Conservation (phyloP, 2,888 invertebrate species). For the Brachyopa scutellaris region DNA sequence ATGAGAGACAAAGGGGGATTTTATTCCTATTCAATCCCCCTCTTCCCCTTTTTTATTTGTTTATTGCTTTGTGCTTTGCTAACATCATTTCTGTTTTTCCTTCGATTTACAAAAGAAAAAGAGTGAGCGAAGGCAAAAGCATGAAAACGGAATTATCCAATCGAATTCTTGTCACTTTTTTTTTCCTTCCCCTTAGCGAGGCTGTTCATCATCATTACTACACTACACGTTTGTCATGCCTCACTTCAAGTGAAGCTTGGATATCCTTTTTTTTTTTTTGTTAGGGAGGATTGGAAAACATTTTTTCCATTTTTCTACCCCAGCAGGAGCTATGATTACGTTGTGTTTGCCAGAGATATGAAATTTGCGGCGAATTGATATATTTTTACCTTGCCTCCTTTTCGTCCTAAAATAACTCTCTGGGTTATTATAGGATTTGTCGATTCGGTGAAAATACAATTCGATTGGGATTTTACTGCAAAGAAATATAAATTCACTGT, state of each 20-base stretch:
- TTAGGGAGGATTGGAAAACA: background rate
- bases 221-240: no score
- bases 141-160: conserved; percentile 40
- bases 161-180: conserved; percentile 35
- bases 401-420: background rate
- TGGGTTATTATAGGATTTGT: conserved; percentile 57
- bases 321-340: no score
- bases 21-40: background rate
- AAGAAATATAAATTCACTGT: no score
- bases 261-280: conserved; percentile 9
- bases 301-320: background rate
- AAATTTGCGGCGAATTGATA: conserved; percentile 33
- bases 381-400: conserved; percentile 5
- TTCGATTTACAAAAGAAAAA: background rate
- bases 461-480: conserved; percentile 9
- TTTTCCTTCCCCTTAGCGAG: background rate
- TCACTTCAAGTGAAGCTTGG: no score
- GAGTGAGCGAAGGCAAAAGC: conserved; percentile 1
- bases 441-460: conserved; percentile 40
- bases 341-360: background rate
- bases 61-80: background rate
- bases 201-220: no score
- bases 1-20: conserved; percentile 22
- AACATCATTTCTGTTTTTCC: conserved; percentile 1
- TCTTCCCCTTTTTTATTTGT: background rate